phyloP scores from a whole-genome alignment of 2,888 invertebrate species.

The Lasioglossum vierecki region DNA sequence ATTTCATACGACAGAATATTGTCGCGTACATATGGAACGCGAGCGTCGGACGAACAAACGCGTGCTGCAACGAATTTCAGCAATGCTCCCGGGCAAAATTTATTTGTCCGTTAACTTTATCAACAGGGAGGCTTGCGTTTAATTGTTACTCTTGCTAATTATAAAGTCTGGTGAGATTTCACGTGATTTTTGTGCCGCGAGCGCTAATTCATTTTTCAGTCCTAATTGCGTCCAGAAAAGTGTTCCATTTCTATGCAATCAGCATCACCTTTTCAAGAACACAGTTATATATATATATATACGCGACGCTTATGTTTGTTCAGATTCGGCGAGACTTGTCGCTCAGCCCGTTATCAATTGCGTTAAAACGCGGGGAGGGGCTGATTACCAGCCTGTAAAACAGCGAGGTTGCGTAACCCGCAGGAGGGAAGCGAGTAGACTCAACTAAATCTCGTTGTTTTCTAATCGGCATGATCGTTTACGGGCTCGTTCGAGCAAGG shows the following conservation, averaged over 20 bases:
- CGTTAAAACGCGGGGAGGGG: conserved; percentile 15
- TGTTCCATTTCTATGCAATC: background rate
- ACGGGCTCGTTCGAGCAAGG: conserved; percentile 39
- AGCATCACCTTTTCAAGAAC: background rate
- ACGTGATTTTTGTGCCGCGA: background rate
- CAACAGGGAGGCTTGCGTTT: background rate
- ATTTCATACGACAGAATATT: background rate
- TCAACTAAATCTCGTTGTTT: conserved; percentile 41
- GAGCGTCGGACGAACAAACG: background rate
- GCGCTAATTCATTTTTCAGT: too few relatives aligned
- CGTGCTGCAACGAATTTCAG: background rate
- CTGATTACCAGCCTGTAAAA: background rate
- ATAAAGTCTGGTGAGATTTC: background rate
- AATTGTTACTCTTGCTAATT: background rate
- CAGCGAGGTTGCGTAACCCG: conserved; percentile 34
- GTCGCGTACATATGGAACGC: background rate
- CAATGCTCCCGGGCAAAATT: background rate
- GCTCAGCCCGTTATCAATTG: conserved; percentile 26
- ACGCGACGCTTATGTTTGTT: background rate
- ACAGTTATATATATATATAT: too few relatives aligned
- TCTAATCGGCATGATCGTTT: conserved; percentile 47
- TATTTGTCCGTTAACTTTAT: background rate
- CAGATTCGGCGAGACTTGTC: too few relatives aligned
- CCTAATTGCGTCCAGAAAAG: too few relatives aligned
- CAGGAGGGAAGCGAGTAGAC: background rate